Evolutionary conservation across 2,113 vertebrate species (phyloP).

Genomic region (Lates calcarifer): DNA sequence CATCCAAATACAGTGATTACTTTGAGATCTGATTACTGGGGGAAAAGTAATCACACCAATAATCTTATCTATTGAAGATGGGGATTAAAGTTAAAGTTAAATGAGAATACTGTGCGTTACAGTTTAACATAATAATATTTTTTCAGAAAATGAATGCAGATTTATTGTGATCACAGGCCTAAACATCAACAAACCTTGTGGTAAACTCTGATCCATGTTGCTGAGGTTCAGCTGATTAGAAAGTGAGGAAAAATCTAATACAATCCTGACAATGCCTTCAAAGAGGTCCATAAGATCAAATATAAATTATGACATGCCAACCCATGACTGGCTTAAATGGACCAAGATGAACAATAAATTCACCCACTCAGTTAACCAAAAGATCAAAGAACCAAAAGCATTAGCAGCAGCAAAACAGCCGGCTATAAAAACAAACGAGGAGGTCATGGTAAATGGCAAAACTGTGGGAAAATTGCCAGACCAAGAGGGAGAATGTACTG

Average conservation of each 20-base stretch:
- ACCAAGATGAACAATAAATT: constrained; percentile 44
- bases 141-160: background rate
- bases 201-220: background rate
- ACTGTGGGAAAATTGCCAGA: constrained; percentile 11
- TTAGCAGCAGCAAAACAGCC: background rate
- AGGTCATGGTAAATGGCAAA: constrained; percentile 1
- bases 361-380: constrained; percentile 30
- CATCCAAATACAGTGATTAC: background rate
- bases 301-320: constrained; percentile 1
- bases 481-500: constrained; percentile 7
- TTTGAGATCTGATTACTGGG: constrained; percentile 1
- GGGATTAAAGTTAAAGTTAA: background rate
- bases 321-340: constrained; percentile 22
- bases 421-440: constrained; percentile 21
- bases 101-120: background rate
- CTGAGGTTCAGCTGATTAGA: background rate
- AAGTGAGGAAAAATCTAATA: background rate
- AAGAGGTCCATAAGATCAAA: background rate
- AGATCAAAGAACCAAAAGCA: constrained; percentile 15
- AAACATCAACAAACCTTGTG: constrained; percentile 9
- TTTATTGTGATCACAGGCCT: background rate
- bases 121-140: background rate
- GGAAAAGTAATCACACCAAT: background rate
- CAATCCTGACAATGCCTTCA: background rate
- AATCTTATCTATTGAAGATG: background rate